phyloP scores from a whole-genome alignment of 2,888 invertebrate species.

The Biston betularia region DNA sequence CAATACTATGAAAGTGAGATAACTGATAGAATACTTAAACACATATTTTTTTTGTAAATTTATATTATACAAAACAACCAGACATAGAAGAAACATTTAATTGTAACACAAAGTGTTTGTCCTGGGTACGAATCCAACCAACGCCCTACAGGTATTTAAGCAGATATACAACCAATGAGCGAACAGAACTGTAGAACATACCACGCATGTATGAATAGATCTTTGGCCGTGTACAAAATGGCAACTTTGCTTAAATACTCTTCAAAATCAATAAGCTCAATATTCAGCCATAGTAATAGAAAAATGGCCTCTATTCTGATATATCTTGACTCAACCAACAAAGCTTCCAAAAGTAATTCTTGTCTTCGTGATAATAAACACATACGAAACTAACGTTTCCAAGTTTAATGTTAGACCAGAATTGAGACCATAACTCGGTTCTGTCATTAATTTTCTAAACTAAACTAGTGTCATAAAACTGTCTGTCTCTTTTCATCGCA shows the following conservation, averaged over 20 bases:
- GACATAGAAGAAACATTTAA: too few species aligned
- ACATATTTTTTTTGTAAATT: too few species aligned
- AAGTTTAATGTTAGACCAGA: not conserved
- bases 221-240: conserved; percentile 16
- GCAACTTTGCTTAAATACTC: conserved; percentile 16
- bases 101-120: too few species aligned
- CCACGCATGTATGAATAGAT: not conserved
- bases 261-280: conserved; percentile 23
- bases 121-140: too few species aligned
- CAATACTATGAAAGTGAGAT: too few species aligned
- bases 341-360: not conserved
- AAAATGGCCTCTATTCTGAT: conserved; percentile 1
- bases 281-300: conserved; percentile 12
- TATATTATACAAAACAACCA: too few species aligned
- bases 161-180: too few species aligned
- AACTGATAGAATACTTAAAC: too few species aligned
- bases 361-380: not conserved
- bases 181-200: not conserved
- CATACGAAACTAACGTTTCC: not conserved
- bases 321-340: not conserved
- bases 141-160: too few species aligned
- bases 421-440: not conserved
- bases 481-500: not conserved
- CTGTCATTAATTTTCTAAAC: not conserved
- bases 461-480: not conserved